These are phyloP conservation scores for Stratiomys singularior DNA, from an alignment of 2,888 invertebrate genomes.

Conservation along the genomic window DNA sequence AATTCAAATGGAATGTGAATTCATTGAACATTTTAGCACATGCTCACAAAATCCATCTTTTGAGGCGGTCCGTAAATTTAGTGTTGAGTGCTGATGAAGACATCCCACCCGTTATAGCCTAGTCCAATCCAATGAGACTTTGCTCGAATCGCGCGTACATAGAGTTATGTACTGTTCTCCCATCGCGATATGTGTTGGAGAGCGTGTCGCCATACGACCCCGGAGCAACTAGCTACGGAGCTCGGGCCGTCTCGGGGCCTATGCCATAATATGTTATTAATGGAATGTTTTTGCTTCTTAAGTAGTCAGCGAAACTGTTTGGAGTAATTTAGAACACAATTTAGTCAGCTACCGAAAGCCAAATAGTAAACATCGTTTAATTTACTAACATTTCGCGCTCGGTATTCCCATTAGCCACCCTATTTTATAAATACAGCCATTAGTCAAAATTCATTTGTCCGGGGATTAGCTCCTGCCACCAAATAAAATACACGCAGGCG, in stretches of 20 bases:
- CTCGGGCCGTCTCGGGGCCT: background rate
- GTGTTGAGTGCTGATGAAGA: background rate
- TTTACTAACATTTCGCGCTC: conserved; percentile 42
- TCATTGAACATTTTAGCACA: conserved; percentile 1
- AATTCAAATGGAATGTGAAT: background rate
- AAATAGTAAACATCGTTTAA: conserved; percentile 53
- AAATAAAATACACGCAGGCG: background rate
- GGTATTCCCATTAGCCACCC: conserved; percentile 37
- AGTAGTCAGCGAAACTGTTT: conserved; percentile 45
- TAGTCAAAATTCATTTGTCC: conserved; percentile 10
- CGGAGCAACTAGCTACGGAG: too few relatives aligned
- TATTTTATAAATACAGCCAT: conserved; percentile 36
- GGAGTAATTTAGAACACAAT: conserved; percentile 43
- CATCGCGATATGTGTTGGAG: conserved; percentile 19
- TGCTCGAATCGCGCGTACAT: background rate
- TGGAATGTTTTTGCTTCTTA: conserved; percentile 45
- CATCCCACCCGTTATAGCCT: background rate
- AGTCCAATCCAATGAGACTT: conserved; percentile 14
- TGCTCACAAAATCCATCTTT: conserved; percentile 20
- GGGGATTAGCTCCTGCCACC: conserved; percentile 23
- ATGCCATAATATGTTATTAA: conserved; percentile 26
- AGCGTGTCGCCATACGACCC: conserved; percentile 3
- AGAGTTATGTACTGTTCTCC: background rate
- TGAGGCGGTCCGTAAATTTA: conserved; percentile 3
- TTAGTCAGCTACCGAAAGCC: conserved; percentile 53